These are phyloP conservation scores for Cantharis nigra DNA, from an alignment of 2,888 invertebrate genomes.

Conservation along the genomic window DNA sequence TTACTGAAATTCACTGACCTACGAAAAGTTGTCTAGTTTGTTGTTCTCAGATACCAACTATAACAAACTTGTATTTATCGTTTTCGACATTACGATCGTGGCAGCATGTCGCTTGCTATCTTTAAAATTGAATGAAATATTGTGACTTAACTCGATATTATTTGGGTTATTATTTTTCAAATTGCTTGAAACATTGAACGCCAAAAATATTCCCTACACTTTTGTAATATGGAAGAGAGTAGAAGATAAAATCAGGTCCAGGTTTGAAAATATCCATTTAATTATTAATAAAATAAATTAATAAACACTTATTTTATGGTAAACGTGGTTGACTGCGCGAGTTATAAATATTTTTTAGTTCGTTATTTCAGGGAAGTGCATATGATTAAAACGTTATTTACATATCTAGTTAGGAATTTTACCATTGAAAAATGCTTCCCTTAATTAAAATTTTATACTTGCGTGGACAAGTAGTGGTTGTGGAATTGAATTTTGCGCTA, in stretches of 20 bases:
- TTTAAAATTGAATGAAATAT: not conserved
- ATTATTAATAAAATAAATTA: not conserved
- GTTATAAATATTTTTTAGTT: not conserved
- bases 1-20: constrained; percentile 1
- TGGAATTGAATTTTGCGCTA: not conserved
- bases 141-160: not conserved
- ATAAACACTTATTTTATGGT: not conserved
- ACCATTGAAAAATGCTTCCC: not conserved
- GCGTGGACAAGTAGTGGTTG: not conserved
- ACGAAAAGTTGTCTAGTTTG: not conserved
- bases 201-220: not conserved
- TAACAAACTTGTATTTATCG: not conserved
- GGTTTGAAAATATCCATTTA: not conserved
- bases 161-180: not conserved
- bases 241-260: not conserved
- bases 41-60: not conserved
- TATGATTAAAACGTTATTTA: not conserved
- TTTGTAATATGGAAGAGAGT: not conserved
- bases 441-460: not conserved
- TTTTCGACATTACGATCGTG: not conserved
- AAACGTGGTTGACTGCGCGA: not conserved
- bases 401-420: not conserved
- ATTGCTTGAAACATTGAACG: not conserved
- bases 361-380: not conserved
- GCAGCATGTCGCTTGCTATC: not conserved